Evolutionary conservation across 2,888 invertebrate species (phyloP).

Genomic region (Platycheirus albimanus): DNA sequence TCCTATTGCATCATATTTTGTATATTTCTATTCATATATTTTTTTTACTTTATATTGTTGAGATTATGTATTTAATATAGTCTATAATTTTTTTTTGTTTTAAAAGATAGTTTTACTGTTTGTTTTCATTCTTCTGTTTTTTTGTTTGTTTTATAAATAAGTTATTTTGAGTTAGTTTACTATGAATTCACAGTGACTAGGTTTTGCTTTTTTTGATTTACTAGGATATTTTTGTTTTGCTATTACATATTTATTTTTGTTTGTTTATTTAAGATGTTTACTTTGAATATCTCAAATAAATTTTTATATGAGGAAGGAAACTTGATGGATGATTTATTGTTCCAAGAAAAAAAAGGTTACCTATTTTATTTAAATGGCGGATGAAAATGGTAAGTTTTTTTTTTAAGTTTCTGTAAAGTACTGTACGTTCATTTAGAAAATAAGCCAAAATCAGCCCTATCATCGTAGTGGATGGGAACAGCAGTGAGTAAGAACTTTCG

Average conservation of each 20-base stretch:
- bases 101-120: slow-evolving; percentile 46
- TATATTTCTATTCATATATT: slow-evolving; percentile 62
- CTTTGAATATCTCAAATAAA: slow-evolving; percentile 6
- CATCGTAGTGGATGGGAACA: too few species aligned
- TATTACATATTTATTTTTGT: slow-evolving; percentile 14
- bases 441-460: too few species aligned
- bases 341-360: background rate
- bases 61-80: slow-evolving; percentile 60
- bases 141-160: slow-evolving; percentile 36
- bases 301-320: slow-evolving; percentile 29
- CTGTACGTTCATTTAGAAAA: too few species aligned
- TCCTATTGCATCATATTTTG: slow-evolving; percentile 61
- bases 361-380: too few species aligned
- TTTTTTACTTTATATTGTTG: slow-evolving; percentile 41
- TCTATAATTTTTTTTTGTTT: slow-evolving; percentile 37
- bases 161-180: slow-evolving; percentile 68
- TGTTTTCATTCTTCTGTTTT: slow-evolving; percentile 20
- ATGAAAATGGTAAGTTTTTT: too few species aligned
- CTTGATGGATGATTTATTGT: slow-evolving; percentile 19
- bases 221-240: slow-evolving; percentile 56
- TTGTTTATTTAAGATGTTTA: slow-evolving; percentile 23
- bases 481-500: too few species aligned
- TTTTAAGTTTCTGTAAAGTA: too few species aligned
- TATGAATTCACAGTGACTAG: slow-evolving; percentile 72
- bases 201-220: slow-evolving; percentile 30